Percentiles rank a stretch among this genome's conserved stretches.
Conservation (phyloP, 2,888 invertebrate species). For the Aplocera efformata region DNA sequence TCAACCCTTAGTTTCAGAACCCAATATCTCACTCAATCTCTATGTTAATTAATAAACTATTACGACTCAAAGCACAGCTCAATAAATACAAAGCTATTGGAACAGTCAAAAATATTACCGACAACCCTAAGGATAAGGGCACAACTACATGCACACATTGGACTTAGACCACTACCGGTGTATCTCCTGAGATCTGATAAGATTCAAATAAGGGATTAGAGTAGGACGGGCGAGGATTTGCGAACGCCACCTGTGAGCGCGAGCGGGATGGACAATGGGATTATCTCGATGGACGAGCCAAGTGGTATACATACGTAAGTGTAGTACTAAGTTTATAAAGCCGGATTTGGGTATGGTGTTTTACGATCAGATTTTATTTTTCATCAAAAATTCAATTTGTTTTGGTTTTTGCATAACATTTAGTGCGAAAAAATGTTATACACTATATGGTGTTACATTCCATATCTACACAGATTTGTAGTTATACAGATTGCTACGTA, state of each 20-base stretch:
- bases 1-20: too few relatives aligned
- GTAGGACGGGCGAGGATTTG: constrained; percentile 71
- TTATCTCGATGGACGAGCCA: constrained; percentile 73
- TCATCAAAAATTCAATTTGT: background rate
- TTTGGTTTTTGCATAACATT: too few relatives aligned
- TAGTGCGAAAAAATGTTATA: too few relatives aligned
- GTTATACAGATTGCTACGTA: too few relatives aligned
- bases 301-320: constrained; percentile 51
- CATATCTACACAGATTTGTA: too few relatives aligned
- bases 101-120: constrained; percentile 14
- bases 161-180: constrained; percentile 67
- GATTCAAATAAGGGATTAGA: constrained; percentile 82
- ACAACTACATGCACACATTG: constrained; percentile 61
- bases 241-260: constrained; percentile 49
- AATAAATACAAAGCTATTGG: background rate
- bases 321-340: constrained; percentile 39
- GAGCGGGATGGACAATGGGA: constrained; percentile 62
- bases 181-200: constrained; percentile 80
- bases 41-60: too few relatives aligned
- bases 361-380: constrained; percentile 2
- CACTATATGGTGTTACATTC: too few relatives aligned
- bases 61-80: too few relatives aligned
- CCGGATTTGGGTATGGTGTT: constrained; percentile 37
- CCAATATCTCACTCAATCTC: too few relatives aligned
- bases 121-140: constrained; percentile 60